Evolutionary conservation across 2,113 vertebrate genomes (phyloP).

Genomic region (Rana temporaria): DNA sequence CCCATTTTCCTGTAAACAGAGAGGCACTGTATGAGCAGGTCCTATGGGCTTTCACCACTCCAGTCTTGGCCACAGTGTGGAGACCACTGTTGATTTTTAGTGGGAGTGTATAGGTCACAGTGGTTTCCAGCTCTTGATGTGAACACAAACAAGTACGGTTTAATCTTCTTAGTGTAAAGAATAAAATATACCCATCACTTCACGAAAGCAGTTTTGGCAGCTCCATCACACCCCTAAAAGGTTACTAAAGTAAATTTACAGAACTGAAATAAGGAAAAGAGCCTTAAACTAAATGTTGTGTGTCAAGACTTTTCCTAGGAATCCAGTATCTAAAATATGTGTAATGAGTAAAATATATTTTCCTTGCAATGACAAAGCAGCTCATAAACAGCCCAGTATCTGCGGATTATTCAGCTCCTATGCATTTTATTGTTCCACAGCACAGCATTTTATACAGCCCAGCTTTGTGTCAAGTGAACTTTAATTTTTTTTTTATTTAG

Average conservation of each 20-base stretch:
- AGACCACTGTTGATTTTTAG: constrained; percentile 54
- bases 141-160: constrained; percentile 52
- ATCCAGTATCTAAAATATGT: constrained; percentile 43
- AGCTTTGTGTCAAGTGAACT: no score
- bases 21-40: constrained; percentile 26
- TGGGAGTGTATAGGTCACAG: constrained; percentile 55
- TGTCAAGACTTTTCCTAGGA: constrained; percentile 45
- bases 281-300: constrained; percentile 48
- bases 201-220: constrained; percentile 44
- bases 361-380: neutral
- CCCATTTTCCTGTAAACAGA: constrained; percentile 50
- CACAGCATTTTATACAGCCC: no score
- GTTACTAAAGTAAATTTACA: constrained; percentile 40
- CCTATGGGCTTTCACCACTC: constrained; percentile 47
- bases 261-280: neutral
- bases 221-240: constrained; percentile 36
- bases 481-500: no score
- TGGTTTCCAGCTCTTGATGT: constrained; percentile 54
- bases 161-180: constrained; percentile 56
- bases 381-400: no score
- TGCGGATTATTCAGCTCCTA: no score
- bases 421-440: no score
- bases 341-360: constrained; percentile 14
- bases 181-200: constrained; percentile 55
- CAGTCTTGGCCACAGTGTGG: constrained; percentile 24